These are phyloP conservation scores for Aurelia aurita DNA, from an alignment of 30 jellyfish, hydroid and myxozoan genomes.

Conservation along the genomic window DNA sequence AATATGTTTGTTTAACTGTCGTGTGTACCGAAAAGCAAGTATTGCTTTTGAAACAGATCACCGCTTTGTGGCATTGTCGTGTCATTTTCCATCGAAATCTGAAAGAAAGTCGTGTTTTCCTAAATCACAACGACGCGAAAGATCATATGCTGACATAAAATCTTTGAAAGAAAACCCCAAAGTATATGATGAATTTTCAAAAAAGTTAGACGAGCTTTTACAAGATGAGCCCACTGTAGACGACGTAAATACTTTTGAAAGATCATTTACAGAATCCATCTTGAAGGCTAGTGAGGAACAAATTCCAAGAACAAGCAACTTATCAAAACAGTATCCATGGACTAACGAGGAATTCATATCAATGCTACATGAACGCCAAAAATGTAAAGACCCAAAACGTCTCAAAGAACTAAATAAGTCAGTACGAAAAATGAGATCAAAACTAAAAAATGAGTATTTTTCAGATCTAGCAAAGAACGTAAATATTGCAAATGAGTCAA, in stretches of 20 bases:
- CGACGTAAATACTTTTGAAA: neutral
- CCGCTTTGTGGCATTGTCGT: too few relatives aligned
- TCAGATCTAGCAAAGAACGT: constrained; percentile 6
- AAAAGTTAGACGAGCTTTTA: too few relatives aligned
- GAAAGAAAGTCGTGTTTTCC: too few relatives aligned
- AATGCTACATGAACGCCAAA: constrained; percentile 7
- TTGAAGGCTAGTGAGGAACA: constrained; percentile 6
- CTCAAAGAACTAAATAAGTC: neutral
- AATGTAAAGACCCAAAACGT: neutral
- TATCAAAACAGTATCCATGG: constrained; percentile 2
- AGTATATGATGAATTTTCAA: too few relatives aligned
- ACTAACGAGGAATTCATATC: neutral
- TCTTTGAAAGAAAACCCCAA: too few relatives aligned
- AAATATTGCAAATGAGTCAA: constrained; percentile 23
- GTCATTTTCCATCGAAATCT: too few relatives aligned
- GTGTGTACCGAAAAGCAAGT: too few relatives aligned
- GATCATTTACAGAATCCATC: neutral
- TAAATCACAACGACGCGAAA: too few relatives aligned
- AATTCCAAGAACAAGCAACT: constrained; percentile 1
- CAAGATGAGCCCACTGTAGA: too few relatives aligned
- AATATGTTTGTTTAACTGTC: too few relatives aligned
- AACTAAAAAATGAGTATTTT: constrained; percentile 9
- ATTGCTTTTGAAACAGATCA: too few relatives aligned
- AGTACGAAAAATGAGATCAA: neutral
- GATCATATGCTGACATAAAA: too few relatives aligned